A percentile compares a stretch with the other conserved stretches of the same genome.
phyloP scores from a whole-genome alignment of 1,140 invertebrate genomes.

The Berghia stephanieae region DNA sequence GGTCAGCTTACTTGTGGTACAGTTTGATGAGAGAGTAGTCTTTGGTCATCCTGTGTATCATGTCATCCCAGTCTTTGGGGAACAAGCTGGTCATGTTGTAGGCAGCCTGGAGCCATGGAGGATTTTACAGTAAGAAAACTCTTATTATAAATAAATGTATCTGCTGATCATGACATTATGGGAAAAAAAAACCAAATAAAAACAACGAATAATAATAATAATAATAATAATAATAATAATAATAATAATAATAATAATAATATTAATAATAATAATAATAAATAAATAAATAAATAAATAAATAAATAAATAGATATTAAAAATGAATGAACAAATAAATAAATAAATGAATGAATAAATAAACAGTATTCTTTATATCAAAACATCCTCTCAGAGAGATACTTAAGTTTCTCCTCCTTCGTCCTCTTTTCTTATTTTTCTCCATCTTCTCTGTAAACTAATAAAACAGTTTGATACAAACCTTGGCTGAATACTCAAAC shows the following conservation, averaged over 20 bases:
- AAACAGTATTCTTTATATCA: no score
- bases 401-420: no score
- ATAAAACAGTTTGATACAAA: slow-evolving; percentile 8
- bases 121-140: background rate
- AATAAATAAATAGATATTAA: no score
- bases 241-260: slow-evolving; percentile 72
- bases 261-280: slow-evolving; percentile 72
- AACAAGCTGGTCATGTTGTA: slow-evolving; percentile 43
- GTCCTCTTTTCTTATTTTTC: no score
- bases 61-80: slow-evolving; percentile 49
- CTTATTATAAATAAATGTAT: background rate
- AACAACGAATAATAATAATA: no score
- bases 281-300: no score
- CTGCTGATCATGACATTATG: background rate
- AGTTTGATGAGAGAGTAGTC: slow-evolving; percentile 44
- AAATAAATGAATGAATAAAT: no score
- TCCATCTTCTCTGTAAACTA: no score
- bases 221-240: slow-evolving; percentile 41
- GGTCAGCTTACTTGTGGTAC: slow-evolving; percentile 41
- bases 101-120: slow-evolving; percentile 39
- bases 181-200: slow-evolving; percentile 37
- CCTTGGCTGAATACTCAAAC: slow-evolving; percentile 49
- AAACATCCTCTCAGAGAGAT: no score
- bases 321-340: no score
- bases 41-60: slow-evolving; percentile 44